Conservation (phyloP, 2,888 invertebrate genomes). For the Drosophila anomalata region DNA sequence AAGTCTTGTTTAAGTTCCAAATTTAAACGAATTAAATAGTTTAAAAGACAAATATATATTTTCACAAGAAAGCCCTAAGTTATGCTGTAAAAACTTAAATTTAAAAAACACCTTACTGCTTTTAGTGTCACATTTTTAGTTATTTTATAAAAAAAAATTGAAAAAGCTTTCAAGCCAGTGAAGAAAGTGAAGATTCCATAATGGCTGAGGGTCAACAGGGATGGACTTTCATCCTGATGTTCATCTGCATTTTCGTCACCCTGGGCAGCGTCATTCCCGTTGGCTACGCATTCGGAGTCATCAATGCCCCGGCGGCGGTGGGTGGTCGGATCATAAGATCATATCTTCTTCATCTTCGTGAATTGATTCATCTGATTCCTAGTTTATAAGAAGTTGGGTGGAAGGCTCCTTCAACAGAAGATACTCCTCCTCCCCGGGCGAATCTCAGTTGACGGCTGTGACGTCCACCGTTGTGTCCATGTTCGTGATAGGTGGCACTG, state of each 20-base stretch:
- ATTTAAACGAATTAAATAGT: too few relatives aligned
- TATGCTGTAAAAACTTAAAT: too few relatives aligned
- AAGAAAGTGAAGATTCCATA: background rate
- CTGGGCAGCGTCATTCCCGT: conserved; percentile 91
- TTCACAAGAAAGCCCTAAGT: too few relatives aligned
- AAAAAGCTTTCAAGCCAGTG: background rate
- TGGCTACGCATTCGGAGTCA: conserved; percentile 92
- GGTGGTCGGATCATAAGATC: conserved; percentile 68
- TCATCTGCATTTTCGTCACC: conserved; percentile 89
- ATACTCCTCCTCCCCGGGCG: conserved; percentile 85
- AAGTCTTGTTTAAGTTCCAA: too few relatives aligned
- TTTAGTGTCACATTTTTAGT: background rate
- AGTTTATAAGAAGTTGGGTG: conserved; percentile 88
- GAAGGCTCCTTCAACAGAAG: conserved; percentile 87
- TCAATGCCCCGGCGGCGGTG: conserved; percentile 90
- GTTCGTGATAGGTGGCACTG: conserved; percentile 91
- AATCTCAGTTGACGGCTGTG: conserved; percentile 86
- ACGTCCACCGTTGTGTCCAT: conserved; percentile 93
- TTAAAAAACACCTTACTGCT: too few relatives aligned
- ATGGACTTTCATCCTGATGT: conserved; percentile 84
- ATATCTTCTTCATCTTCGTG: background rate
- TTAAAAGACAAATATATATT: too few relatives aligned
- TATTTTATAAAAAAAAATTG: background rate
- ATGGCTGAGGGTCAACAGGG: conserved; percentile 32
- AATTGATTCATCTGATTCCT: background rate